Base-by-base conservation (phyloP, 2,888 invertebrate species). In the Caenorhabditis sp. region DNA sequence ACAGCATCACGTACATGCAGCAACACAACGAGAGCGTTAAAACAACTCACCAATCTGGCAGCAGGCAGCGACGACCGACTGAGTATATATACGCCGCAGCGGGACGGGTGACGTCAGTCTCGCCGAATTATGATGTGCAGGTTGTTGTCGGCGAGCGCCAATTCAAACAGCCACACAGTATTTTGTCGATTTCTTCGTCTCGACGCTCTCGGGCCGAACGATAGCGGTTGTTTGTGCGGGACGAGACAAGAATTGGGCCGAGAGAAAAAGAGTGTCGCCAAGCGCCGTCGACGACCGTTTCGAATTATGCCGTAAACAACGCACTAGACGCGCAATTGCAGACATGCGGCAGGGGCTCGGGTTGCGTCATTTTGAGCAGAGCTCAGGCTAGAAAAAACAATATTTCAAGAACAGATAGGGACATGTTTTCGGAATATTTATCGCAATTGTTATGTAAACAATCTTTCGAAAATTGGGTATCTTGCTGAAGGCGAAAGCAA, bases 21-120 rank as follows among this genome's bases (percentile, higher is more conserved):
- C 26, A 43, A 53, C 43, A 26, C 62, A 22, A 61, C 45, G 50
- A 62, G 50, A 75, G 62, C 50, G 70, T 17, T 70, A 78, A 70
- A 56, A 55, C 53, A 61, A 79, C 79, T 76, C 73, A 77, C 78
- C 70, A 63, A 63, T 62, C 68, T 66, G 63, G 62, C 65, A 68
- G 63, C 62, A 59, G 41, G 68, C 74, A 58, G 61, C 70, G 73
- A 73, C 77, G 66, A 66, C 43, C 78, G 78, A 82, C 82, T 82
- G 83, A 83, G 78, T 83, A 83, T 83, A 78, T 83, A 83, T 82
- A 83, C 77, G 76, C 77, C 43, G 70, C 68, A 62, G 71, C 58
- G 48, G 66, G 74, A 27, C 56, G 56, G 61, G 81, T 83, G 80
- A 82, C 80, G 80, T 82, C 82, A 80, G 55, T 37, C 37, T 17